phyloP scores from a whole-genome alignment of 2,113 vertebrate species.

The Hystrix brachyura region DNA sequence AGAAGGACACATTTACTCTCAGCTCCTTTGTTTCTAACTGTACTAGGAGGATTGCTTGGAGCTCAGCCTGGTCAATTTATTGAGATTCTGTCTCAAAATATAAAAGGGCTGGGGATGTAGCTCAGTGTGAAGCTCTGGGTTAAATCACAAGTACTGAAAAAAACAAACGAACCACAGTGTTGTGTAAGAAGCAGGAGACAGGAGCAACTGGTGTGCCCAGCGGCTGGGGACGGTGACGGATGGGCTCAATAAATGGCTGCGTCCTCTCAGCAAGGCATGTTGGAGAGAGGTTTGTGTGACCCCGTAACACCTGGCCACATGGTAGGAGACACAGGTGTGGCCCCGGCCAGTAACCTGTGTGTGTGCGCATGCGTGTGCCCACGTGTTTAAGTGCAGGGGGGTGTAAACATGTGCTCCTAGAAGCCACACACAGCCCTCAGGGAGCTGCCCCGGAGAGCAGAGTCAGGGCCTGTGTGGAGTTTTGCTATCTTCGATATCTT shows the following conservation, averaged over 20 bases:
- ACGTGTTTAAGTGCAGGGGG: neutral
- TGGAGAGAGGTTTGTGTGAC: neutral
- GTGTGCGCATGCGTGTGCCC: no score
- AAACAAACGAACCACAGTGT: neutral
- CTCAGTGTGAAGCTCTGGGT: neutral
- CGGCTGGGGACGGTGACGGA: no score
- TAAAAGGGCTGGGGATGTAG: neutral
- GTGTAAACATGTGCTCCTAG: rapidly evolving
- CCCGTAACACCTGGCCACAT: rapidly evolving
- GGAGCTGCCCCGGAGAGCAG: neutral
- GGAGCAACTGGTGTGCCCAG: rapidly evolving
- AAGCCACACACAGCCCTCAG: neutral
- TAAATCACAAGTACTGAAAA: neutral
- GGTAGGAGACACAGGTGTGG: neutral
- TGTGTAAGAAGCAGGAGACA: rapidly evolving
- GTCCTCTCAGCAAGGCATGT: rapidly evolving
- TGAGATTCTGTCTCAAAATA: neutral
- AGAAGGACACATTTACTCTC: no score
- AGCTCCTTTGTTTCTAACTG: no score
- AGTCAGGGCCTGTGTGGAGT: rapidly evolving
- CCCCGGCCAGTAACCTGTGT: rapidly evolving
- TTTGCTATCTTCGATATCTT: neutral
- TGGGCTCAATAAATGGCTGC: rapidly evolving
- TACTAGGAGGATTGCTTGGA: neutral
- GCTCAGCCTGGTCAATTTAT: neutral